phyloP scores from a whole-genome alignment of 2,113 vertebrate genomes.

The Oreochromis spilurus region DNA sequence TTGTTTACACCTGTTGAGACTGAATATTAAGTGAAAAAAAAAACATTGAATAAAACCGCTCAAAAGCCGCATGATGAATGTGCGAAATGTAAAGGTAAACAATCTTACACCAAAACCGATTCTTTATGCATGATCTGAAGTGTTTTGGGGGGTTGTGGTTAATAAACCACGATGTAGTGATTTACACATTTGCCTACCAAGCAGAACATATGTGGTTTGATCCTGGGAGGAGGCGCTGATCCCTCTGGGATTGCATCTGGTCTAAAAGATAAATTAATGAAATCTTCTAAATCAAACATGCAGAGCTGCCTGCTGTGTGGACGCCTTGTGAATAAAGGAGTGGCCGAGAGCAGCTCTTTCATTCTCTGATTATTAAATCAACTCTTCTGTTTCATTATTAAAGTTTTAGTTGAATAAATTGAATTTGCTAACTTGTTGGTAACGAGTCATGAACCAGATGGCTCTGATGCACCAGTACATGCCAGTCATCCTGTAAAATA shows the following conservation, averaged over 20 bases:
- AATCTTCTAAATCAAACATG: not conserved
- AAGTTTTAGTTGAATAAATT: not conserved
- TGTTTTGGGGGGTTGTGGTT: not conserved
- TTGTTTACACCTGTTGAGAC: not conserved
- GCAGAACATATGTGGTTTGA: not conserved
- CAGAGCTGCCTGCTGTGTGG: not conserved
- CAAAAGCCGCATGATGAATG: not conserved
- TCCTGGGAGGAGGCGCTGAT: not conserved
- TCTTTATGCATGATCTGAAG: not conserved
- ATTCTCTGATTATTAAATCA: not conserved
- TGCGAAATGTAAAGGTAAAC: not conserved
- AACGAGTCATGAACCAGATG: not conserved
- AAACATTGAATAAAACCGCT: not conserved
- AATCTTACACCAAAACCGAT: not conserved
- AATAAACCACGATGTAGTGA: not conserved
- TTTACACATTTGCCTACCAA: not conserved
- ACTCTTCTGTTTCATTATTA: not conserved
- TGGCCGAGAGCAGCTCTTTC: not conserved
- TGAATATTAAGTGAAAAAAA: not conserved
- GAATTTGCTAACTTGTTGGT: not conserved
- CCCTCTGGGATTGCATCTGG: not conserved
- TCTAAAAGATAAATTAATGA: not conserved
- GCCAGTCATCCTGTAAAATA: conserved; percentile 1
- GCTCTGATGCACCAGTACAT: not conserved
- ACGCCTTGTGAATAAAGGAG: not conserved